phyloP scores from a whole-genome alignment of 1,140 invertebrate genomes.

The Drosophila lacteicornis region DNA sequence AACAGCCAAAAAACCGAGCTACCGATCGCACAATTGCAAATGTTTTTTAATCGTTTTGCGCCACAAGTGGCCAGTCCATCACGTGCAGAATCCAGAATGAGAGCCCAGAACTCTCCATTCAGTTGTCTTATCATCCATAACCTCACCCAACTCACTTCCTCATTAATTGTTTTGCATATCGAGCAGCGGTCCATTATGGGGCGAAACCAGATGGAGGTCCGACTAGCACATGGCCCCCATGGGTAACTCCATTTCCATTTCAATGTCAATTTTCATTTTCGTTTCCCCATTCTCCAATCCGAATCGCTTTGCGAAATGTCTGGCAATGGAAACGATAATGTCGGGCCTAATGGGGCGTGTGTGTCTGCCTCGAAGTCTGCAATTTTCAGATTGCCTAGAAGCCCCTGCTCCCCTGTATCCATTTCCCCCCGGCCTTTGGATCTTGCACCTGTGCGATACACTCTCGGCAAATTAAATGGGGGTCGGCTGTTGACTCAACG shows the following conservation, averaged over 20 bases:
- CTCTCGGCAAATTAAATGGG: constrained; percentile 59
- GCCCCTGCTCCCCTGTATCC: not conserved
- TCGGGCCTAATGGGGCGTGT: constrained; percentile 48
- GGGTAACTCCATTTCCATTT: constrained; percentile 54
- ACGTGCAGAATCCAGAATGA: not conserved
- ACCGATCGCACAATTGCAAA: constrained; percentile 54
- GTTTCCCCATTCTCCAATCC: constrained; percentile 40
- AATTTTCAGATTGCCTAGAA: constrained; percentile 52
- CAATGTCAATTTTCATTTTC: constrained; percentile 77
- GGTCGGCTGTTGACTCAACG: constrained; percentile 59
- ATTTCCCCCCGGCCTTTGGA: not conserved
- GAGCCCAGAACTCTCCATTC: constrained; percentile 29
- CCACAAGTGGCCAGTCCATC: constrained; percentile 64
- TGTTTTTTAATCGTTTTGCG: constrained; percentile 73
- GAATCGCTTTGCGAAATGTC: constrained; percentile 50
- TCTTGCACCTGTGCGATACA: constrained; percentile 33
- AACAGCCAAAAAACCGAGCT: constrained; percentile 6
- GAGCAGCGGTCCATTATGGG: constrained; percentile 23
- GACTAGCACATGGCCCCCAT: constrained; percentile 54
- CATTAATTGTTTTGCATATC: constrained; percentile 54
- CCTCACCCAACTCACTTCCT: constrained; percentile 41
- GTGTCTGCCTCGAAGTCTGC: constrained; percentile 62
- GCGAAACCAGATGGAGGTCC: constrained; percentile 30
- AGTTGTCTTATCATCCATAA: constrained; percentile 66
- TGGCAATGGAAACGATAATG: constrained; percentile 58